A percentile compares a stretch with the other conserved stretches of the same genome.
Conservation (phyloP, 2,888 invertebrate genomes). For the Athrips mouffetella region DNA sequence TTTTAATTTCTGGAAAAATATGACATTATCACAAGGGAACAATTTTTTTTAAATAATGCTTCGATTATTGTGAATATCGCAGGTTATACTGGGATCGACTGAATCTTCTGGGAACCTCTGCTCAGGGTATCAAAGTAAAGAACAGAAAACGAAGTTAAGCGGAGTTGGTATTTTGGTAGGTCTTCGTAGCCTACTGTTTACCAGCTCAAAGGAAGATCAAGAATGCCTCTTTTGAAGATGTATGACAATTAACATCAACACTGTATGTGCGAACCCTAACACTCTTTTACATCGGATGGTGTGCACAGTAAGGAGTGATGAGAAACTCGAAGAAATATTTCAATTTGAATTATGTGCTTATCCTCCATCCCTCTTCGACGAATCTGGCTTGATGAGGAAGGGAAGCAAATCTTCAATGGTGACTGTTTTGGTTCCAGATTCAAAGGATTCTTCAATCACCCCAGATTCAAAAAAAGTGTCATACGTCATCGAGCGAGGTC, state of each 20-base stretch:
- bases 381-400: conserved; percentile 2
- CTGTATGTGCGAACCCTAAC: neutral
- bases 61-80: no score
- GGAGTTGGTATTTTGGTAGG: no score
- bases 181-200: no score
- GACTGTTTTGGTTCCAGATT: neutral
- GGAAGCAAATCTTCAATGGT: conserved; percentile 2
- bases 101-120: no score
- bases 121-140: no score
- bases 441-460: neutral
- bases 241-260: neutral
- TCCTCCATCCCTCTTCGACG: conserved; percentile 7
- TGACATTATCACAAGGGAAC: no score
- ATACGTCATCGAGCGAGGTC: neutral
- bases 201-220: no score
- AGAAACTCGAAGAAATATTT: neutral
- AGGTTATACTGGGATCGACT: no score
- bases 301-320: conserved; percentile 3
- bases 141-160: no score
- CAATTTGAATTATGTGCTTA: neutral
- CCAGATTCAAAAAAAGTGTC: neutral
- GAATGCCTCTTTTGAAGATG: no score
- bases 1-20: no score
- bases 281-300: neutral
- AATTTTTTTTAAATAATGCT: no score